Percentiles rank a stretch among this genome's conserved stretches.
Evolutionary conservation across 2,113 vertebrate species (phyloP).

Genomic region (Lampris incognitus): DNA sequence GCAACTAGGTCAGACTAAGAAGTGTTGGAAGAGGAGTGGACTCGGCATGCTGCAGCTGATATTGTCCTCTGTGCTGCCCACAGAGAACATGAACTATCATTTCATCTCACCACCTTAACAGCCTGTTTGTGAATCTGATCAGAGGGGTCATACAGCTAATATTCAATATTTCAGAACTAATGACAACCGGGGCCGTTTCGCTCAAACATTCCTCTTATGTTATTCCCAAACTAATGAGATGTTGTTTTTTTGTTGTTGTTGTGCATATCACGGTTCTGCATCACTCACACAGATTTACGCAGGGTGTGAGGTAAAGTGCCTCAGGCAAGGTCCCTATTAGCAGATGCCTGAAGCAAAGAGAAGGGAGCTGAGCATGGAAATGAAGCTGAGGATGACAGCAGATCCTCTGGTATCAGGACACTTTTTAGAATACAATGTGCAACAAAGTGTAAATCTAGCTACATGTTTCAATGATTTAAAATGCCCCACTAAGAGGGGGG

Average conservation of each 20-base stretch:
- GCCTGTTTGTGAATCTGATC: constrained; percentile 16
- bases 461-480: constrained; percentile 34
- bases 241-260: constrained; percentile 39
- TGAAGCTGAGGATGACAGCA: constrained; percentile 53
- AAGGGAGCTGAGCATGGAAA: constrained; percentile 39
- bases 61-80: constrained; percentile 38
- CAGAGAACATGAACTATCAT: constrained; percentile 35
- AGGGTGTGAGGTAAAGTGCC: constrained; percentile 58
- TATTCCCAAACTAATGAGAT: constrained; percentile 32
- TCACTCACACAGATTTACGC: constrained; percentile 28
- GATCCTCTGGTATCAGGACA: constrained; percentile 39
- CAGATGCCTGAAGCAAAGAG: constrained; percentile 67
- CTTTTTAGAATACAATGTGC: constrained; percentile 48
- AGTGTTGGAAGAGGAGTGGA: constrained; percentile 30
- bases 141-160: background rate
- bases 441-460: constrained; percentile 13
- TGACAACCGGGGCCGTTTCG: background rate
- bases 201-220: constrained; percentile 3
- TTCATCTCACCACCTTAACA: constrained; percentile 20
- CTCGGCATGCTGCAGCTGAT: constrained; percentile 30
- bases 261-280: constrained; percentile 36
- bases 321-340: constrained; percentile 71
- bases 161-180: constrained; percentile 1
- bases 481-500: constrained; percentile 1
- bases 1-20: constrained; percentile 63